These are phyloP conservation scores for Macropis europaea DNA, from an alignment of 2,888 invertebrate genomes.

Conservation along the genomic window DNA sequence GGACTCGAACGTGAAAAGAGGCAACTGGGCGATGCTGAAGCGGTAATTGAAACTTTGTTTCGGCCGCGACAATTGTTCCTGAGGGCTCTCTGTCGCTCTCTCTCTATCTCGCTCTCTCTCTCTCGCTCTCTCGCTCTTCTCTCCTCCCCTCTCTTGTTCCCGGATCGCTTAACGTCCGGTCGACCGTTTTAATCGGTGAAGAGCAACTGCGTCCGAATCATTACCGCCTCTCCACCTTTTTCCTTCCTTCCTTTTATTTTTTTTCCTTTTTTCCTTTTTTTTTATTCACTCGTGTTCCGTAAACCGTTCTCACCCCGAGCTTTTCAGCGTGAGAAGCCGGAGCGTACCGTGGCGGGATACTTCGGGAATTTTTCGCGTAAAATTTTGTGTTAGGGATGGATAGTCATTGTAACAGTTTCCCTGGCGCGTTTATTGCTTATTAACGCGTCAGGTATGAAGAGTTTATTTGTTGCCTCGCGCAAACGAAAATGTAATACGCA, in stretches of 20 bases:
- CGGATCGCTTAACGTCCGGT: slow-evolving; percentile 48
- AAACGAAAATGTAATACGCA: too few relatives aligned
- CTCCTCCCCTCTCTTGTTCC: slow-evolving; percentile 26
- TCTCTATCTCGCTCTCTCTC: slow-evolving; percentile 33
- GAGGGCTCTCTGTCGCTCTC: slow-evolving; percentile 40
- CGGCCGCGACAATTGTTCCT: slow-evolving; percentile 51
- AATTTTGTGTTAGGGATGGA: too few relatives aligned
- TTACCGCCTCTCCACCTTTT: slow-evolving; percentile 3
- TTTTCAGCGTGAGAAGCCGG: too few relatives aligned
- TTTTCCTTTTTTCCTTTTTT: not conserved
- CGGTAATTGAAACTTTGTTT: slow-evolving; percentile 66
- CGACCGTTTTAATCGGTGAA: slow-evolving; percentile 42
- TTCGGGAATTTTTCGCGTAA: too few relatives aligned
- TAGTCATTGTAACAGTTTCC: too few relatives aligned
- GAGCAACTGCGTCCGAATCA: slow-evolving; percentile 10
- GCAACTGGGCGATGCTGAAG: slow-evolving; percentile 56
- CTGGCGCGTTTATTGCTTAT: too few relatives aligned
- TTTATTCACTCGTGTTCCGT: not conserved
- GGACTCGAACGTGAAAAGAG: slow-evolving; percentile 46
- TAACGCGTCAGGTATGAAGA: too few relatives aligned
- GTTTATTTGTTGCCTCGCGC: too few relatives aligned
- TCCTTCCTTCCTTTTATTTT: not conserved
- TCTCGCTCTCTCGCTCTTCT: slow-evolving; percentile 42
- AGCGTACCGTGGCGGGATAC: too few relatives aligned
- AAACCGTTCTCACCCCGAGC: not conserved